Percentiles rank a stretch among this genome's conserved stretches.
phyloP scores from a whole-genome alignment of 1,140 invertebrate species.

The Neoseiulus cucumeris region DNA sequence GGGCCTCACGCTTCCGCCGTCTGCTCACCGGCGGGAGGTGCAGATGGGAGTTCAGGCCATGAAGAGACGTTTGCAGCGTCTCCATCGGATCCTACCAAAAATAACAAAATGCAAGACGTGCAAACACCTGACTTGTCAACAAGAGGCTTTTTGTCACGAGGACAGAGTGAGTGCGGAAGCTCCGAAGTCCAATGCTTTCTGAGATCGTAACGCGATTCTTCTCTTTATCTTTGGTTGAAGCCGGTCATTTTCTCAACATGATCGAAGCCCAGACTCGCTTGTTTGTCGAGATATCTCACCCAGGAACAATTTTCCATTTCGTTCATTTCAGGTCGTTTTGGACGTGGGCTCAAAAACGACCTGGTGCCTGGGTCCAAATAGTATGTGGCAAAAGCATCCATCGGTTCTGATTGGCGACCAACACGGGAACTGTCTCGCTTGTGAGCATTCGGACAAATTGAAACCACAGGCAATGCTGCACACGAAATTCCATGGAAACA shows the following conservation, averaged over 20 bases:
- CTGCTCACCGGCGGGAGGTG: neutral
- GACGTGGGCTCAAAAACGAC: slow-evolving; percentile 5
- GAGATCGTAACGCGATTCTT: too few species aligned
- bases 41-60: neutral
- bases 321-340: neutral
- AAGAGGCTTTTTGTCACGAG: neutral
- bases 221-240: too few species aligned
- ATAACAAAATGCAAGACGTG: neutral
- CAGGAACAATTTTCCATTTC: too few species aligned
- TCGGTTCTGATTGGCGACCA: neutral
- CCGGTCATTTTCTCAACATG: too few species aligned
- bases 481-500: neutral
- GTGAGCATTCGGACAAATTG: neutral
- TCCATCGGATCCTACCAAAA: neutral
- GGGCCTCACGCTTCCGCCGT: neutral
- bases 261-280: too few species aligned
- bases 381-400: slow-evolving; percentile 6
- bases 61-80: slow-evolving; percentile 2
- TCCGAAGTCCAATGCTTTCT: too few species aligned
- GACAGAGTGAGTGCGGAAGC: neutral
- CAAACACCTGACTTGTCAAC: neutral
- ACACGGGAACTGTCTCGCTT: neutral
- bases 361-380: slow-evolving; percentile 3
- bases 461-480: slow-evolving; percentile 3
- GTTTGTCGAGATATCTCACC: too few species aligned